Conservation (phyloP, 2,888 invertebrate genomes). For the Agrotis segetum region DNA sequence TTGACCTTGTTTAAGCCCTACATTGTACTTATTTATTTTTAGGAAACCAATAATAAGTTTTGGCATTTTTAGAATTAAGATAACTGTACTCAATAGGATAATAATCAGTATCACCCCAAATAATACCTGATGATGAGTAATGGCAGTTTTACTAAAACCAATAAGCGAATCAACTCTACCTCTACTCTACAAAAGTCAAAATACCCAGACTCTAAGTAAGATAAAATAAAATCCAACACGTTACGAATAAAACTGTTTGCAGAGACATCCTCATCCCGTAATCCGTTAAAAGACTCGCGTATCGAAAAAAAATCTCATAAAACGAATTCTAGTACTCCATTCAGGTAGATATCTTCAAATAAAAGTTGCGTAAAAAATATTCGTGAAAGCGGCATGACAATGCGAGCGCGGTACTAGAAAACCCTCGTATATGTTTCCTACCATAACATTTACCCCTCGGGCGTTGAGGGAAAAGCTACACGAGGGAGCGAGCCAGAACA, state of each 20-base stretch:
- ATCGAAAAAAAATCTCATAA: slow-evolving; percentile 87
- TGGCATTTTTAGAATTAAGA: no score
- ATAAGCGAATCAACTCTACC: neutral
- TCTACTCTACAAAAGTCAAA: no score
- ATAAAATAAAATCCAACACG: slow-evolving; percentile 53
- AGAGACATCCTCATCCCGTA: slow-evolving; percentile 80
- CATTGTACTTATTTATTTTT: no score
- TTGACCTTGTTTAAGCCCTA: no score
- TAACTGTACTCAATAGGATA: no score
- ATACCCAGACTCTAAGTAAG: slow-evolving; percentile 9
- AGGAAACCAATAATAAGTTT: no score
- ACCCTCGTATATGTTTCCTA: slow-evolving; percentile 91
- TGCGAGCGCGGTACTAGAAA: slow-evolving; percentile 85
- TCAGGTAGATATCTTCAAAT: slow-evolving; percentile 88
- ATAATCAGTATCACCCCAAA: no score
- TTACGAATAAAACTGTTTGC: slow-evolving; percentile 56
- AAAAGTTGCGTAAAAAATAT: slow-evolving; percentile 89
- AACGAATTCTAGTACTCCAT: slow-evolving; percentile 89
- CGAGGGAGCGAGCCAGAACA: slow-evolving; percentile 74
- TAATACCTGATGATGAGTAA: neutral
- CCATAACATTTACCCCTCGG: slow-evolving; percentile 91
- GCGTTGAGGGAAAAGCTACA: slow-evolving; percentile 89
- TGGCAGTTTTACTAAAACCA: neutral
- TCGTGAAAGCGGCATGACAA: slow-evolving; percentile 83
- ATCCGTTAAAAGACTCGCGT: slow-evolving; percentile 81